A percentile compares a stretch with the other conserved stretches of the same genome.
Evolutionary conservation across 2,113 vertebrate species (phyloP).

Genomic region (Epinephelus moara): DNA sequence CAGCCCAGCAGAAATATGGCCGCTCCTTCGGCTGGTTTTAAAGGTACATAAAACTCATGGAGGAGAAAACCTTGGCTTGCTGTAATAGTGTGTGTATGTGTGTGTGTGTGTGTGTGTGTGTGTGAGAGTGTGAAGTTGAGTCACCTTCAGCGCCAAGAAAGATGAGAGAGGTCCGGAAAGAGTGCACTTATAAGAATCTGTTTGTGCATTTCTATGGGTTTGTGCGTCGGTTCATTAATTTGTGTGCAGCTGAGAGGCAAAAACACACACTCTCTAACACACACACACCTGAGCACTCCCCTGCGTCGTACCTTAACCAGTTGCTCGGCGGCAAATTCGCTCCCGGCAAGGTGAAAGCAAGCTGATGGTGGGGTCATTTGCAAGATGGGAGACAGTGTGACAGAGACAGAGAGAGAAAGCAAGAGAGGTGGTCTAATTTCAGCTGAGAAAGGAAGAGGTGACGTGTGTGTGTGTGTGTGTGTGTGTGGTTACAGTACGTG

Average conservation of each 20-base stretch:
- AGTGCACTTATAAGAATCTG: conserved; percentile 43
- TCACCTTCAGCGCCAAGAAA: conserved; percentile 57
- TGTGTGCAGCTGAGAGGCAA: conserved; percentile 50
- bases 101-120: conserved; percentile 20
- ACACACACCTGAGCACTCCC: conserved; percentile 30
- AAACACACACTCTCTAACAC: conserved; percentile 36
- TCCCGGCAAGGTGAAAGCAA: conserved; percentile 77
- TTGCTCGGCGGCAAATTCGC: conserved; percentile 52
- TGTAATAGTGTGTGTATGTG: conserved; percentile 1
- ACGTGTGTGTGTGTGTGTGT: conserved; percentile 29
- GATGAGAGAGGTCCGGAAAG: conserved; percentile 27
- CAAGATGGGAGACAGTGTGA: conserved; percentile 56
- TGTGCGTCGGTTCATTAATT: conserved; percentile 45
- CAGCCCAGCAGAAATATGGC: conserved; percentile 69
- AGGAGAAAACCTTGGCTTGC: conserved; percentile 51
- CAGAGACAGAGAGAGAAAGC: conserved; percentile 37
- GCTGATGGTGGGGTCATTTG: conserved; percentile 56
- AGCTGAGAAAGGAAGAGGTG: conserved; percentile 31
- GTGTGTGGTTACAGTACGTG: conserved; percentile 26
- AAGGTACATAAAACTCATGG: conserved; percentile 72
- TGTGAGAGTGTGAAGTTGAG: conserved; percentile 26
- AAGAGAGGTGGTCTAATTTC: conserved; percentile 61
- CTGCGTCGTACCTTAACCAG: conserved; percentile 20
- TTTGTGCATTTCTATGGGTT: conserved; percentile 52
- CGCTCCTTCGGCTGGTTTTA: conserved; percentile 67